Conservation (phyloP, 2,888 invertebrate species). For the Muscina levida region DNA sequence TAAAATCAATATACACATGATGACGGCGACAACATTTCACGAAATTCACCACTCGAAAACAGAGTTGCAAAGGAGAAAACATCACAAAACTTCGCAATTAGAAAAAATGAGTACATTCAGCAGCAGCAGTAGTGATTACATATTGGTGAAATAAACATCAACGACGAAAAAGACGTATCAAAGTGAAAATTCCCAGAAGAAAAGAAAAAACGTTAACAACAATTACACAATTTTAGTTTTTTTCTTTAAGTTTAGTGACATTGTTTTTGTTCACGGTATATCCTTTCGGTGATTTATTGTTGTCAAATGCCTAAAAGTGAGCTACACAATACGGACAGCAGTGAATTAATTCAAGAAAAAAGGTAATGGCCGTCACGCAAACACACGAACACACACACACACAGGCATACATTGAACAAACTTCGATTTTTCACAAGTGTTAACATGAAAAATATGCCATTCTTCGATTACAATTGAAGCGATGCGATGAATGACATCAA, state of each 20-base stretch:
- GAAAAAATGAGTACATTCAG: constrained; percentile 43
- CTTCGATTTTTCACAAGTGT: constrained; percentile 71
- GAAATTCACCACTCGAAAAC: constrained; percentile 56
- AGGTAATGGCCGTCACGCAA: constrained; percentile 36
- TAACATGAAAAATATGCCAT: constrained; percentile 52
- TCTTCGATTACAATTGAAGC: neutral
- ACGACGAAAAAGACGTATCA: constrained; percentile 27
- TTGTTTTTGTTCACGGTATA: constrained; percentile 17
- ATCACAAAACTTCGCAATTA: constrained; percentile 48
- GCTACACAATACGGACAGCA: constrained; percentile 23
- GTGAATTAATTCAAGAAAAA: constrained; percentile 32
- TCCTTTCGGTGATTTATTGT: constrained; percentile 32
- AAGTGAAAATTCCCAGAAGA: constrained; percentile 30
- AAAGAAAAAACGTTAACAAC: constrained; percentile 11
- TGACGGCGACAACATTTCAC: constrained; percentile 35
- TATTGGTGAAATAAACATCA: constrained; percentile 58
- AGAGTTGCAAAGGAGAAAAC: constrained; percentile 40
- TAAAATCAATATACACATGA: constrained; percentile 56
- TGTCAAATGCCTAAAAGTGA: constrained; percentile 45
- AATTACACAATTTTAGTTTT: constrained; percentile 43
- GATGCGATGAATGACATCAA: constrained; percentile 26
- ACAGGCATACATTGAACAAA: constrained; percentile 32
- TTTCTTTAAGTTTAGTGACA: constrained; percentile 28
- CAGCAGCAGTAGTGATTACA: constrained; percentile 59
- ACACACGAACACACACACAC: constrained; percentile 31